phyloP scores from a whole-genome alignment of 2,113 vertebrate genomes.

The Chlorocebus sabaeus region DNA sequence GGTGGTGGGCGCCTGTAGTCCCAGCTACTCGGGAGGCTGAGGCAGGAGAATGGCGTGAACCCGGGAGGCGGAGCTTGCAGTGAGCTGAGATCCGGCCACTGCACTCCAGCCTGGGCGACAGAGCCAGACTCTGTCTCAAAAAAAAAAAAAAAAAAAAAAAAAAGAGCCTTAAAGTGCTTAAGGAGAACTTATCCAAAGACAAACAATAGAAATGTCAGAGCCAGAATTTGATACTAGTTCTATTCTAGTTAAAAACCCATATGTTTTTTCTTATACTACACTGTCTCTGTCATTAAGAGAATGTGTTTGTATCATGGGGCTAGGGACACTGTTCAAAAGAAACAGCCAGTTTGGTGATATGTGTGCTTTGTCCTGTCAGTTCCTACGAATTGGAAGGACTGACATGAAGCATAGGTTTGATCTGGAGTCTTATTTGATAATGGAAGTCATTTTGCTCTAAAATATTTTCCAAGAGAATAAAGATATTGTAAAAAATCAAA shows the following conservation, averaged over 20 bases:
- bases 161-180: background rate
- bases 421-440: slow-evolving; percentile 10
- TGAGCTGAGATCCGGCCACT: too few species aligned
- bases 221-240: background rate
- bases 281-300: background rate
- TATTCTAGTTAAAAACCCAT: background rate
- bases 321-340: background rate
- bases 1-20: too few species aligned
- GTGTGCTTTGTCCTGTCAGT: background rate
- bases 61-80: too few species aligned
- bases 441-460: slow-evolving; percentile 37
- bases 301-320: background rate
- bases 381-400: background rate
- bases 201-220: background rate
- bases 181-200: background rate
- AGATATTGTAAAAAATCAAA: background rate
- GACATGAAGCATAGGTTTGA: background rate
- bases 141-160: too few species aligned
- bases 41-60: too few species aligned
- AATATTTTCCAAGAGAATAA: slow-evolving; percentile 16
- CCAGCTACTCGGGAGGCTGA: too few species aligned
- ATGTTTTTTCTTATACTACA: background rate
- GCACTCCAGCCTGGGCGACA: too few species aligned
- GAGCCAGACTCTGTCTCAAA: too few species aligned
- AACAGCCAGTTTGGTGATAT: background rate